A percentile compares a stretch with the other conserved stretches of the same genome.
phyloP scores from a whole-genome alignment of 2,797 vertebrate genomes.

The Onychomys torridus region DNA sequence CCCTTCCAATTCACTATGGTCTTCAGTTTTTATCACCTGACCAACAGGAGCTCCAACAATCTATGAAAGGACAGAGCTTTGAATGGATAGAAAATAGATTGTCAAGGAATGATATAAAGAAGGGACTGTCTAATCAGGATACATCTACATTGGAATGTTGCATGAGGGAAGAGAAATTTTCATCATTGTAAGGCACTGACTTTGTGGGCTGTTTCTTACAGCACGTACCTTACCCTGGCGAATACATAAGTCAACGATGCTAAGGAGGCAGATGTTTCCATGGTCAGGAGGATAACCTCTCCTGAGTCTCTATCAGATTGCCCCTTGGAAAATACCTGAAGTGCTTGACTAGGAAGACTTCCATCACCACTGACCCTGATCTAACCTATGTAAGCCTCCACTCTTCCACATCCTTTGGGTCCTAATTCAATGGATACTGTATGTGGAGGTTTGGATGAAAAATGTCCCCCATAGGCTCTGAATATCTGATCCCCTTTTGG shows the following conservation, averaged over 20 bases:
- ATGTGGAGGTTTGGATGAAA: background rate
- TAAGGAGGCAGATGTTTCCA: background rate
- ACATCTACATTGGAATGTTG: background rate
- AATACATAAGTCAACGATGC: background rate
- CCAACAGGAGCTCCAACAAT: background rate
- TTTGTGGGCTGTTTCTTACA: background rate
- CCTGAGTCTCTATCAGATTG: background rate
- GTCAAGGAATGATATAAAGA: background rate
- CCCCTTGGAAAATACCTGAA: background rate
- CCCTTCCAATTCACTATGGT: background rate
- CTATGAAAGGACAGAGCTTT: background rate
- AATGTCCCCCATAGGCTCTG: background rate
- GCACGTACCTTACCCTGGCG: background rate
- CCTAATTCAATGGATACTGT: background rate
- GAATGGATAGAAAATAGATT: background rate
- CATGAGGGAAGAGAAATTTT: background rate
- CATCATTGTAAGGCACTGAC: background rate
- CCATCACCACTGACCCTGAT: background rate
- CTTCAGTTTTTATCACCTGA: background rate
- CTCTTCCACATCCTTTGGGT: background rate
- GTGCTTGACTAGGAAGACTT: background rate
- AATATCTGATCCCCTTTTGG: background rate
- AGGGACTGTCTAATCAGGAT: background rate
- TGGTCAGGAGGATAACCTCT: background rate
- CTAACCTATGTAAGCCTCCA: background rate